These are phyloP conservation scores for Eurosta solidaginis DNA, from an alignment of 1,140 invertebrate species.

Conservation along the genomic window DNA sequence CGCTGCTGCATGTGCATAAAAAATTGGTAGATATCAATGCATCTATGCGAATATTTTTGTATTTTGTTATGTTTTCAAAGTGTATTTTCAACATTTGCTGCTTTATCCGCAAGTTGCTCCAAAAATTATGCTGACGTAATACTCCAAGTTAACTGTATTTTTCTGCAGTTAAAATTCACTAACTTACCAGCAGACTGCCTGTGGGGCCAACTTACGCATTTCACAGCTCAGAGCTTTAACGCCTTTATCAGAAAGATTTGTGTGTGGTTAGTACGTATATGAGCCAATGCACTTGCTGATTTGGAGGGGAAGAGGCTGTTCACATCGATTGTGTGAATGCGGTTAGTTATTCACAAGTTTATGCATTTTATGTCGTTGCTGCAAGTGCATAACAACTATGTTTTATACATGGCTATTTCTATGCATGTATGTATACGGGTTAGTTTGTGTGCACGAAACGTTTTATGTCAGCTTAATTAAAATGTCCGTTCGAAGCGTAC, in stretches of 20 bases:
- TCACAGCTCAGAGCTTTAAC: neutral
- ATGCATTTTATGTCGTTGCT: neutral
- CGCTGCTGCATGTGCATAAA: too few relatives aligned
- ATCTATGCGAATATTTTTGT: too few relatives aligned
- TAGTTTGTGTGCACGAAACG: neutral
- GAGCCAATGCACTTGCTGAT: neutral
- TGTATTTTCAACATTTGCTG: neutral
- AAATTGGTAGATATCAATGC: too few relatives aligned
- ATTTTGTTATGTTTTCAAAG: too few relatives aligned
- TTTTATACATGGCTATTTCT: too few relatives aligned
- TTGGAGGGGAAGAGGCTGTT: too few relatives aligned
- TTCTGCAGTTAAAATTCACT: neutral
- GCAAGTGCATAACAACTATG: neutral
- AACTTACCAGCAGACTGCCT: neutral
- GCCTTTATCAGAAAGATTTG: too few relatives aligned
- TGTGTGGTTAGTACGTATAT: neutral
- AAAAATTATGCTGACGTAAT: slow-evolving; percentile 18
- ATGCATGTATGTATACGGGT: neutral
- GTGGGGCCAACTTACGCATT: neutral
- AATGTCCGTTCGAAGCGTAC: slow-evolving; percentile 3
- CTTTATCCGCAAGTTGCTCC: neutral
- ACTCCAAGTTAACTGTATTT: neutral
- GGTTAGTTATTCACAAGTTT: neutral
- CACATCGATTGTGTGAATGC: too few relatives aligned
- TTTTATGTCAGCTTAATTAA: slow-evolving; percentile 15